Evolutionary conservation across 2,888 invertebrate species (phyloP), one percentile per base, ranked within the genome.

Genomic region (Drosophila cracens): DNA sequence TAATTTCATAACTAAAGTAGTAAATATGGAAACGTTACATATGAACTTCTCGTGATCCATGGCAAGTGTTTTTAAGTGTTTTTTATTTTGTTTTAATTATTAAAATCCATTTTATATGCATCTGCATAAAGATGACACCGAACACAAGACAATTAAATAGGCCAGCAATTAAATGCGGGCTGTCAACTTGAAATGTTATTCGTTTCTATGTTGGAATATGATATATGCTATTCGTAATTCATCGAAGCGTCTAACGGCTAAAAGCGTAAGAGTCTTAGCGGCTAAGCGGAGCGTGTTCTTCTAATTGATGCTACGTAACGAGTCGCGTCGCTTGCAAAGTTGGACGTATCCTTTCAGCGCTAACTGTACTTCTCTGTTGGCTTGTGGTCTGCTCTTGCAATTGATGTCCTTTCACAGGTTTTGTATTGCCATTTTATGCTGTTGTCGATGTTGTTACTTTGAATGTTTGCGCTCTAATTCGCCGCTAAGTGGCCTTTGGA

Each of bases 401-500:
- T 79, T 70, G 63, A 27, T 63, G 67, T 68, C 31, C 29, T 62
- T 40, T 34, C 31, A 16, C 25, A 8, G 46, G 8, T 65, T 74
- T 49, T 59, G 49, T 61, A 36, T 46, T 53, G 49, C 60, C 51
- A 56, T 62, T 80, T 67, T 49, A 43, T 76, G 78, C 33, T 68
- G 59, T 62, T 58, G 38, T 59, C 29, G 8, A 2, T 29, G n/a
- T 31, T 63, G 66, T 61, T 69, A 43, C 61, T 70, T 77, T 68
- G 43, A 46, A 61, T 86, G 83, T 59, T 79, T 85, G 74, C 69
- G 88, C 85, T 78, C 88, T 86, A 86, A 86, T 86, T 85, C 86
- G 83, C 86, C 74, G 88, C 87, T 87, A 86, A 87, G 88, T 86
- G 88, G 88, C 86, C 85, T 86, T 87, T 80, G 78, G 83, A 85